Evolutionary conservation across 2,888 invertebrate species (phyloP), one percentile per base, ranked within the genome.

Genomic region (Enchytraeus crypticus): DNA sequence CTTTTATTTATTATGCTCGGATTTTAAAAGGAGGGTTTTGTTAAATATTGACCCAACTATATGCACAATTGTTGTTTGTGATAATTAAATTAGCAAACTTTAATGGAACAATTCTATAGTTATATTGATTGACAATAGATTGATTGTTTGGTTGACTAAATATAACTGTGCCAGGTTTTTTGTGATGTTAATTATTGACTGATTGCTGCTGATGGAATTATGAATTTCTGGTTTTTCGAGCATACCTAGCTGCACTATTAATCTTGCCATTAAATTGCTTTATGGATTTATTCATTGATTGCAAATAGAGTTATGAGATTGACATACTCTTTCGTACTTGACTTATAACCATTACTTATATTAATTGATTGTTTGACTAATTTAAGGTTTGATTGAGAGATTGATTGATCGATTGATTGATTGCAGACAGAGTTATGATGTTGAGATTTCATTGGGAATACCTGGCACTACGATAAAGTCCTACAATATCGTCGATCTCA

Each of bases 381-480:
- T 26, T 18, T 26, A 5, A 2, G 23, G 2, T 21, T 5, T 46
- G 23, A 4, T 4, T 3, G 8, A 4, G 4, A n/a, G 23, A 21
- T 46, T 46, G 8, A 3, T 4, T 46, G n/a, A 46, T 46, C 23
- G 14, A 21, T 33, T 49, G 27, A 23, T 60, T 46, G 55, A 65
- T 71, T 27, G n/a, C 77, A 87, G 87, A 77, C 98, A 98, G 83
- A 96, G 96, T 73, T 98, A 98, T 75, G 97, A 98, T 82, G 96
- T 98, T 2, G 92, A 95, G 21, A 95, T 98, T 78, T 92, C 93
- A 72, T 82, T 97, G 69, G 86, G 86, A 70, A 84, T 95, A 64
- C 92, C 93, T 77, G 93, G 93, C 45, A 90, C 91, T 14, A 86
- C 85, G 62, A 80, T 81, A 23, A 86, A 87, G 64, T 90, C 92